Base-by-base conservation (phyloP, 2,888 invertebrate genomes). In the Punctoribates punctum region DNA sequence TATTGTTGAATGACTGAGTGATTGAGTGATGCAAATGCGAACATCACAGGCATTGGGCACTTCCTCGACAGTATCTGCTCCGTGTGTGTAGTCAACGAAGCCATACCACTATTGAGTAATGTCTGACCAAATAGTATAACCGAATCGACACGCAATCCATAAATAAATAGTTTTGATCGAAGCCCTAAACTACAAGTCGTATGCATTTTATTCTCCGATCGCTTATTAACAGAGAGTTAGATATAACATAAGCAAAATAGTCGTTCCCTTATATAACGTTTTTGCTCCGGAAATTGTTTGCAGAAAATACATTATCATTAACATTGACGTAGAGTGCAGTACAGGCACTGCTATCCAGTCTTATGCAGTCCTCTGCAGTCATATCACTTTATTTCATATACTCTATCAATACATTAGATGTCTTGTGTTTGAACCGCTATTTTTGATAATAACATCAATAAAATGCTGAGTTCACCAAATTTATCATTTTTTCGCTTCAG, bases 271-370 rank as follows among this genome's bases (percentile, higher is more conserved):
- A 67, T 67, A 67, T n/a, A 67, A 67, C 38, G 29, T 62, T 67
- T 34, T 34, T 38, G 67, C 67, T 38, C 67, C 34, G 67, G 67
- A 67, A 67, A 67, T 67, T 67, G 67, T 67, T 67, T 67, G 67
- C 67, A 34, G 38, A 38, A 67, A 67, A 67, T 67, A 67, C 67
- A 67, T 67, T 67, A 67, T 67, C 67, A 67, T 67, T 67, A 67
- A 67, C 67, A 67, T 67, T 67, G 38, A 20, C 67, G 17, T 38
- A 67, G 34, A 67, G 34, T 67, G 29, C 60, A 48, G 48, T 48
- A 48, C 48, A 48, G 48, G 15, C 48, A 48, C 3, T 48, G 8
- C n/a, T 15, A 48, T 15, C n/a, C n/a, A n/a, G n/a, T 48, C n/a
- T 6, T 48, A 48, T 48, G n/a, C 13, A 34, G 34, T 34, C 34